Conservation (phyloP, 2,113 vertebrate species). For the Synodontis membranacea region DNA sequence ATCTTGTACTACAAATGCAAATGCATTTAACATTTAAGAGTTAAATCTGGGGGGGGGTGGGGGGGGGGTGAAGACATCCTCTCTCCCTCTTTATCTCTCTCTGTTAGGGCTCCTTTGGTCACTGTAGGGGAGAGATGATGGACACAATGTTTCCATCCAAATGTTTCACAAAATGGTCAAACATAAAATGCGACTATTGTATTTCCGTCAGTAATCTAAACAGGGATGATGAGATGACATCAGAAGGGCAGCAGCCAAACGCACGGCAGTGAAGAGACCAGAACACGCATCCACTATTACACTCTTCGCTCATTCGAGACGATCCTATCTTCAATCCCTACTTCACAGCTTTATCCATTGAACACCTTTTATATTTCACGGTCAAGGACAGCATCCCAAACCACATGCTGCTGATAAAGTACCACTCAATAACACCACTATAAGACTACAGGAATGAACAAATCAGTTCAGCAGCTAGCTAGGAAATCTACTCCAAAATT, state of each 20-base stretch:
- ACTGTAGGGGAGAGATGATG: constrained; percentile 71
- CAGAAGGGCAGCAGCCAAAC: background rate
- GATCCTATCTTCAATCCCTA: background rate
- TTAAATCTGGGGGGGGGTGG: constrained; percentile 41
- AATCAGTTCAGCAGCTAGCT: background rate
- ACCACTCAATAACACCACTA: background rate
- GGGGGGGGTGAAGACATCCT: constrained; percentile 69
- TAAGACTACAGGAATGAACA: background rate
- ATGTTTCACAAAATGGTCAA: constrained; percentile 40
- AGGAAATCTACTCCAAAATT: background rate
- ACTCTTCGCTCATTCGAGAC: background rate
- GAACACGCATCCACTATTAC: background rate
- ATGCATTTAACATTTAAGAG: constrained; percentile 58
- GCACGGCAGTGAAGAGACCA: background rate
- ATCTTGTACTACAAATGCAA: constrained; percentile 47
- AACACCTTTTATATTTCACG: background rate
- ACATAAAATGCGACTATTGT: background rate
- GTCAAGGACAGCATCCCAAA: background rate
- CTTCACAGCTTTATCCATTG: background rate
- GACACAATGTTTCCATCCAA: constrained; percentile 54
- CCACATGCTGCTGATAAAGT: background rate
- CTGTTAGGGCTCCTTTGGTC: constrained; percentile 70
- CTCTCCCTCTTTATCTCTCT: constrained; percentile 71
- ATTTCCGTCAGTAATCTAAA: background rate
- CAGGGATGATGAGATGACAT: background rate